A percentile compares a stretch with the other conserved stretches of the same genome.
Conservation (phyloP, 2,113 vertebrate genomes). For the Gymnarchus niloticus region DNA sequence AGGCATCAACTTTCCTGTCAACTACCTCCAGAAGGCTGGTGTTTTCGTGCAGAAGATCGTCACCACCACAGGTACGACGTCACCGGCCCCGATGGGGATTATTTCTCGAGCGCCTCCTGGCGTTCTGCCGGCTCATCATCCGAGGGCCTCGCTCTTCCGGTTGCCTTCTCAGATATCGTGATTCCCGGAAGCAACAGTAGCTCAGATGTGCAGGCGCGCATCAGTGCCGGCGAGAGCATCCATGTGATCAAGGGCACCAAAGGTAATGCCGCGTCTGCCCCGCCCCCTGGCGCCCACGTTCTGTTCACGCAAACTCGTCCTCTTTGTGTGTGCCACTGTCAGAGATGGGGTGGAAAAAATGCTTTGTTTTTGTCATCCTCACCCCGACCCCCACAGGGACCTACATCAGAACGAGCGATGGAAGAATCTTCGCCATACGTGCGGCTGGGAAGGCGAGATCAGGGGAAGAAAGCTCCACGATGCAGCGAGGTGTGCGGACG, state of each 20-base stretch:
- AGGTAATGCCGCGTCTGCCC: slow-evolving; percentile 60
- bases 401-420: slow-evolving; percentile 92
- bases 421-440: slow-evolving; percentile 93
- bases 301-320: background rate
- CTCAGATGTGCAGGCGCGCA: slow-evolving; percentile 91
- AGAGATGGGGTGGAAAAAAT: background rate
- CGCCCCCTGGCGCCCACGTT: background rate
- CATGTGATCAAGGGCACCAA: slow-evolving; percentile 94
- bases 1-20: slow-evolving; percentile 82
- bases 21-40: slow-evolving; percentile 91
- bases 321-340: no score
- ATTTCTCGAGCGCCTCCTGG: no score
- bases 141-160: slow-evolving; percentile 30
- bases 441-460: slow-evolving; percentile 84
- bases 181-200: slow-evolving; percentile 95
- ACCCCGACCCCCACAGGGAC: slow-evolving; percentile 67
- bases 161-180: slow-evolving; percentile 79
- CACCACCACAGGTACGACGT: slow-evolving; percentile 81
- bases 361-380: slow-evolving; percentile 21
- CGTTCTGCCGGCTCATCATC: background rate
- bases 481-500: slow-evolving; percentile 70
- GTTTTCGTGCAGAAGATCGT: slow-evolving; percentile 94
- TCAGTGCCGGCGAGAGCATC: slow-evolving; percentile 92
- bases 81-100: no score
- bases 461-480: slow-evolving; percentile 58